Evolutionary conservation across 2,113 vertebrate genomes (phyloP), one percentile per base, ranked within the genome.

Genomic region (Dromaius novaehollandiae): DNA sequence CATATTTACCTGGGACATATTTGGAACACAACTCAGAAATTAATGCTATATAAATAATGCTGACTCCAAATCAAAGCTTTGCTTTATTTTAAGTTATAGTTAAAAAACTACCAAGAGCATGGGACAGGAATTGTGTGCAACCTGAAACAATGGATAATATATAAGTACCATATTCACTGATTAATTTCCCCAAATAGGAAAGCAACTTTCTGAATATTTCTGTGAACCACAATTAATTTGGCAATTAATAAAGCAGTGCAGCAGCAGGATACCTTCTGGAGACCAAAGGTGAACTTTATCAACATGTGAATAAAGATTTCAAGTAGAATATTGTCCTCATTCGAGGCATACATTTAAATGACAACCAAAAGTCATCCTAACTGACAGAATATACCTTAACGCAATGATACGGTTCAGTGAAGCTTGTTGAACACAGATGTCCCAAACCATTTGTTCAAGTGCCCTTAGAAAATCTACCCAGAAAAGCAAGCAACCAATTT

Each of bases 401-500:
- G 44, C 36, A 85, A 70, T 1, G 2, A 70, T 11, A 82, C 14
- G 50, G 53, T 28, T 95, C 50, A 86, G 21, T 53, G 70, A 86
- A 91, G 84, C 70, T 70, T 77, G 70, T 7, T 93, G 81, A 92
- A 91, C 55, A 87, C 15, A 89, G 66, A 71, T 55, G 40, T 88
- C 90, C 77, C 87, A 58, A 89, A 66, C 28, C 28, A n/a, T 85
- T 90, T 82, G 16, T 48, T 86, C 50, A 94, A 85, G n/a, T 6
- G 24, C 19, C 50, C 64, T 85, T 75, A 86, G 25, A 83, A 96
- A 85, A 95, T 56, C 18, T 65, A 42, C n/a, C 25, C 63, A 92
- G 74, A 92, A 69, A 69, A 79, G 25, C 48, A 96, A 63, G 7
- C 7, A 90, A 65, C 16, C 5, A 87, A 94, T 95, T 94, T 89